Conservation (phyloP, 2,888 invertebrate genomes). For the Rotaria sp. region DNA sequence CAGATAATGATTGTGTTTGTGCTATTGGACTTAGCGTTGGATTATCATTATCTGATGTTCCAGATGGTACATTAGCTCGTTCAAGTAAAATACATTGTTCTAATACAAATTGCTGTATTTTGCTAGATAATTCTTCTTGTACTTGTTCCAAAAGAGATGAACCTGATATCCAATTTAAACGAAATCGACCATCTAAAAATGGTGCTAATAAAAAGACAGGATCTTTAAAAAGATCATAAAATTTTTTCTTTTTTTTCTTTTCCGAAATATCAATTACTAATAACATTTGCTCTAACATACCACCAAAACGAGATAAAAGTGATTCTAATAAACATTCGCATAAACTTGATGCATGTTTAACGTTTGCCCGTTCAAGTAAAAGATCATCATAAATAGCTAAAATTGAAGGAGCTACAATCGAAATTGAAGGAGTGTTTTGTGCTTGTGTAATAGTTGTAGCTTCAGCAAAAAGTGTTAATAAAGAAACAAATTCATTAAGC, state of each 20-base stretch:
- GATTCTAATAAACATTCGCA: slow-evolving; percentile 14
- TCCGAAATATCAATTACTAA: neutral
- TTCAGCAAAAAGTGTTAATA: slow-evolving; percentile 14
- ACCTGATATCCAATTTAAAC: neutral
- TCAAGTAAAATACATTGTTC: neutral
- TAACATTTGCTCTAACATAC: neutral
- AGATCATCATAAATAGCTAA: slow-evolving; percentile 5
- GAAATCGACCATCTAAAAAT: slow-evolving; percentile 1
- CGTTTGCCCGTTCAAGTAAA: neutral
- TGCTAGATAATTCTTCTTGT: neutral
- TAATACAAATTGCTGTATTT: neutral
- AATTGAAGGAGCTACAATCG: slow-evolving; percentile 9
- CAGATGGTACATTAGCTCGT: neutral
- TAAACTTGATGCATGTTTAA: slow-evolving; percentile 9
- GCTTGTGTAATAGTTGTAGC: neutral
- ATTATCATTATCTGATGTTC: neutral
- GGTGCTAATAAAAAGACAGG: slow-evolving; percentile 12
- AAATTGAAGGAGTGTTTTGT: neutral
- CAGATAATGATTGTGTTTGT: neutral
- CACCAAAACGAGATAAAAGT: slow-evolving; percentile 24
- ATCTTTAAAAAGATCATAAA: slow-evolving; percentile 20
- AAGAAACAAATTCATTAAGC: neutral
- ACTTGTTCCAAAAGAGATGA: neutral
- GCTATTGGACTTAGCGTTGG: neutral
- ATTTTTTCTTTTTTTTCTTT: neutral